phyloP scores from a whole-genome alignment of 1,140 invertebrate genomes.

The Adelges cooleyi region DNA sequence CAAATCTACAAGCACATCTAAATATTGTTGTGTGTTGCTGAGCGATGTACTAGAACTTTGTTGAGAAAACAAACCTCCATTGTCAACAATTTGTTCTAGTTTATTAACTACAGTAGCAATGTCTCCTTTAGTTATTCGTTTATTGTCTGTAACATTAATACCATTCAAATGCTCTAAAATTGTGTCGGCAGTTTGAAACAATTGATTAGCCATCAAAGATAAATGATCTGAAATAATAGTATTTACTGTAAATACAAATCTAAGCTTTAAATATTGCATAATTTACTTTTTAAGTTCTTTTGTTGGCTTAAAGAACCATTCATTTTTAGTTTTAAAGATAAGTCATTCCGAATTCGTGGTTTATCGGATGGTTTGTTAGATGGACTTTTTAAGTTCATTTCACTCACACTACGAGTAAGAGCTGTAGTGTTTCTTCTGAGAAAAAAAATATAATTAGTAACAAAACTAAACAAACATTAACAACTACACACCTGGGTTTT shows the following conservation, averaged over 20 bases:
- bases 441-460: too few species aligned
- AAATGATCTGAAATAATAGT: not conserved
- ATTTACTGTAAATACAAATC: too few species aligned
- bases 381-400: slow-evolving; percentile 17
- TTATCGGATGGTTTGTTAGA: slow-evolving; percentile 14
- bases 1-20: slow-evolving; percentile 1
- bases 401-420: not conserved
- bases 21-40: slow-evolving; percentile 8
- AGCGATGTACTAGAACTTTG: not conserved
- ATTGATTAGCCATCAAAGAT: slow-evolving; percentile 8
- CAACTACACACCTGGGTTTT: not conserved
- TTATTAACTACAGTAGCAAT: not conserved
- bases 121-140: not conserved
- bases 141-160: not conserved
- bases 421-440: not conserved
- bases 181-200: not conserved
- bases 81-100: slow-evolving; percentile 6
- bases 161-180: slow-evolving; percentile 11
- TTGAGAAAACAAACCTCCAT: not conserved
- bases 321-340: not conserved
- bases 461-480: not conserved
- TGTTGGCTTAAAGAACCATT: not conserved
- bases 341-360: not conserved
- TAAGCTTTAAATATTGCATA: too few species aligned
- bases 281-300: slow-evolving; percentile 13